phyloP scores from a whole-genome alignment of 2,113 vertebrate genomes.

The Melanerpes aurifrons region DNA sequence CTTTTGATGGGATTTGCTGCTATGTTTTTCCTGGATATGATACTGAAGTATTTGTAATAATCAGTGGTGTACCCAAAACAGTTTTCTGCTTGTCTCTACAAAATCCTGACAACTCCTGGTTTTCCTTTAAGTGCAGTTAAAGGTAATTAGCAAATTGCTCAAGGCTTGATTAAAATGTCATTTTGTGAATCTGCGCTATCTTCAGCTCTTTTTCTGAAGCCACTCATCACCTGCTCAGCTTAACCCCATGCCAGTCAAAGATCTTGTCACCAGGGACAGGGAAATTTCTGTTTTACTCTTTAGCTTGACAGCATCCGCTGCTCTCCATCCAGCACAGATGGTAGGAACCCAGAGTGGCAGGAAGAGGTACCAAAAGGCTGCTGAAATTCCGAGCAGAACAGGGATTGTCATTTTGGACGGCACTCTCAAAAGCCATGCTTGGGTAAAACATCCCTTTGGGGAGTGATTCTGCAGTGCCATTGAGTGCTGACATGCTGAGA shows the following conservation, averaged over 20 bases:
- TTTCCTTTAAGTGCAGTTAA: conserved; percentile 58
- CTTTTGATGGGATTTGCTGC: conserved; percentile 39
- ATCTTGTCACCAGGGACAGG: not conserved
- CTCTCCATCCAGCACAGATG: not conserved
- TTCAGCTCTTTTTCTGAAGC: conserved; percentile 3
- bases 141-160: conserved; percentile 72
- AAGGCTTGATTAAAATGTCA: conserved; percentile 68
- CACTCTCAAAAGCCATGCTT: not conserved
- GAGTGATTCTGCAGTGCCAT: not conserved
- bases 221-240: not conserved
- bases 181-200: conserved; percentile 41
- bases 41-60: conserved; percentile 22
- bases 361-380: not conserved
- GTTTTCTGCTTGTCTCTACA: conserved; percentile 51
- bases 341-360: not conserved
- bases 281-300: not conserved
- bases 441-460: not conserved
- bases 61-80: conserved; percentile 28
- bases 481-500: not conserved
- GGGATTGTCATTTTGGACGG: not conserved
- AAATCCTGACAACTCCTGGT: conserved; percentile 30
- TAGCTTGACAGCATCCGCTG: not conserved
- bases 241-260: not conserved
- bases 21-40: conserved; percentile 44
- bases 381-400: not conserved